Conservation (phyloP, 2,888 invertebrate species). For the Xanthorhoe designata region DNA sequence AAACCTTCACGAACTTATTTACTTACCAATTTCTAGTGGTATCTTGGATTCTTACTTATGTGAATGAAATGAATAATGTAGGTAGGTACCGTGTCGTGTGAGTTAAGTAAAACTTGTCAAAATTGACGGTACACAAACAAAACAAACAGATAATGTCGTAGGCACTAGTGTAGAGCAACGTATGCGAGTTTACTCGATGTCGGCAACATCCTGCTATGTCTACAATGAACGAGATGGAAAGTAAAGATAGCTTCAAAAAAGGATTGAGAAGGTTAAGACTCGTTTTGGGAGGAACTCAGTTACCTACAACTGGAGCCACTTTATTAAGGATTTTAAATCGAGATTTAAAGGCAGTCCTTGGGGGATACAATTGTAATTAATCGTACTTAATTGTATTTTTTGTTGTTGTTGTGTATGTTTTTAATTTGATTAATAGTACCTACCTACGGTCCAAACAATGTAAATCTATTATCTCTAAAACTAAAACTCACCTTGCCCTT, state of each 20-base stretch:
- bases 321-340: background rate
- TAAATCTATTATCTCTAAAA: background rate
- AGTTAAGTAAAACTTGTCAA: slow-evolving; percentile 1
- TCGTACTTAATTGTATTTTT: too few relatives aligned
- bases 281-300: background rate
- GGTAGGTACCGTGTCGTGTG: too few relatives aligned
- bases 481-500: background rate
- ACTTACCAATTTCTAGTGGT: background rate
- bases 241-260: background rate
- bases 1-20: background rate
- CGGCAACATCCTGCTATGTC: slow-evolving; percentile 2
- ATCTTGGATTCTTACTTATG: background rate
- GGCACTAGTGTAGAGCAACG: slow-evolving; percentile 4
- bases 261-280: background rate
- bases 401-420: too few relatives aligned
- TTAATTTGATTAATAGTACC: too few relatives aligned
- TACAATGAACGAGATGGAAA: background rate
- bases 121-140: slow-evolving; percentile 14
- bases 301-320: background rate
- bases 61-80: slow-evolving; percentile 1
- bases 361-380: too few relatives aligned
- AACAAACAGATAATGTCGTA: slow-evolving; percentile 14
- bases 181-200: slow-evolving; percentile 1
- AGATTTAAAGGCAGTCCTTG: background rate
- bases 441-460: background rate